Conservation (phyloP, 2,113 vertebrate species). For the Hemicordylus capensis region DNA sequence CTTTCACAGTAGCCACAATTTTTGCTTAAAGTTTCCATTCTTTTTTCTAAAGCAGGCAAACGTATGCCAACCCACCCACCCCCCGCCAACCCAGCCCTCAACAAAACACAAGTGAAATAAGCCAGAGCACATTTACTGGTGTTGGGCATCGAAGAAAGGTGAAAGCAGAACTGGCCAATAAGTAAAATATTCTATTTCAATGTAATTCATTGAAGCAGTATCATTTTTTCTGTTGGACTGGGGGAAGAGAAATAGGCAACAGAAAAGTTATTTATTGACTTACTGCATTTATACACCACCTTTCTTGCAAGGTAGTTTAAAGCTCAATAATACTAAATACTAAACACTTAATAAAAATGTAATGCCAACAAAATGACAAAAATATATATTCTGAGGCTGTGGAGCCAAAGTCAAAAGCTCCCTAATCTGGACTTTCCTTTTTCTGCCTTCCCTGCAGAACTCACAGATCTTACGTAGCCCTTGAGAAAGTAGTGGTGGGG, state of each 20-base stretch:
- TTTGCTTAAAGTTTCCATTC: constrained; percentile 73
- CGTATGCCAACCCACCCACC: constrained; percentile 66
- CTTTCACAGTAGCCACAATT: constrained; percentile 77
- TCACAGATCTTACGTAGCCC: too few species aligned
- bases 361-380: too few species aligned
- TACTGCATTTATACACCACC: too few species aligned
- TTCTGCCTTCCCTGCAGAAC: too few species aligned
- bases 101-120: constrained; percentile 51
- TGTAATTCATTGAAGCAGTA: not conserved
- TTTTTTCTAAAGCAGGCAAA: constrained; percentile 72
- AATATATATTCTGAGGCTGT: too few species aligned
- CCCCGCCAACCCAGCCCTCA: not conserved
- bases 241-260: not conserved
- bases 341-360: too few species aligned
- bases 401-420: too few species aligned
- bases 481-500: too few species aligned
- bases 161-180: constrained; percentile 58
- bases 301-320: too few species aligned
- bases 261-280: not conserved
- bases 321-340: too few species aligned
- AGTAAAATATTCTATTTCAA: constrained; percentile 34
- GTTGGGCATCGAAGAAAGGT: constrained; percentile 18
- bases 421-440: too few species aligned
- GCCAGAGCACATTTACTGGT: constrained; percentile 54
- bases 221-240: not conserved